phyloP scores from a whole-genome alignment of 2,113 vertebrate species.

The Mustela nigripes region DNA sequence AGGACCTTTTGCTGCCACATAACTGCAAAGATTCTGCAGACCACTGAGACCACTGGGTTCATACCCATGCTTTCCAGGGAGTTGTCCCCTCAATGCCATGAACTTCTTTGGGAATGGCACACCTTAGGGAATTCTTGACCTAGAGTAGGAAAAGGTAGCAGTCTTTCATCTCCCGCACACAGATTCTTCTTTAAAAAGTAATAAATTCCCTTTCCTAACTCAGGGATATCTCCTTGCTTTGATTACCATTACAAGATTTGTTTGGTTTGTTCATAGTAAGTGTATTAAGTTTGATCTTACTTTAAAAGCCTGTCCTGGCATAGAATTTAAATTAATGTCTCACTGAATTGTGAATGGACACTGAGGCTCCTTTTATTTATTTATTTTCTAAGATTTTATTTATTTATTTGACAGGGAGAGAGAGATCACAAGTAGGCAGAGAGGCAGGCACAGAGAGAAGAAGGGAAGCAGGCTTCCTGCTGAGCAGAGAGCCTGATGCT shows the following conservation, averaged over 20 bases:
- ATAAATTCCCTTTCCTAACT: not conserved
- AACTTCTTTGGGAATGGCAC: not conserved
- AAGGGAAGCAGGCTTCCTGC: too few species aligned
- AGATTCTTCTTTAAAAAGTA: not conserved
- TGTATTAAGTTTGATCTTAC: conserved; percentile 27
- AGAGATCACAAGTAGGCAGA: too few species aligned
- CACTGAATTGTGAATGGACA: not conserved
- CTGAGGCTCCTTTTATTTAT: not conserved
- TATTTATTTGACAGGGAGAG: too few species aligned
- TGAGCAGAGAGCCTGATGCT: too few species aligned
- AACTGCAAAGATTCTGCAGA: not conserved
- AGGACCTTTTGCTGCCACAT: not conserved
- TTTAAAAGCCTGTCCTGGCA: conserved; percentile 7
- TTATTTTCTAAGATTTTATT: too few species aligned
- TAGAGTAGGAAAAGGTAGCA: not conserved
- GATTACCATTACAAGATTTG: not conserved
- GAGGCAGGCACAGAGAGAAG: too few species aligned
- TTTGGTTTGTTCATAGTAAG: conserved; percentile 43
- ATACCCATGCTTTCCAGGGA: not conserved
- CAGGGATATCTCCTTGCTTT: not conserved
- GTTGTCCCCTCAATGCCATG: not conserved
- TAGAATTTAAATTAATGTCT: conserved; percentile 52
- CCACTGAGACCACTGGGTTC: rapidly evolving
- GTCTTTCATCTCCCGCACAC: not conserved
- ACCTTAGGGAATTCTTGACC: not conserved